These are phyloP conservation scores for Sardina pilchardus DNA, from an alignment of 2,113 vertebrate genomes.

Conservation along the genomic window DNA sequence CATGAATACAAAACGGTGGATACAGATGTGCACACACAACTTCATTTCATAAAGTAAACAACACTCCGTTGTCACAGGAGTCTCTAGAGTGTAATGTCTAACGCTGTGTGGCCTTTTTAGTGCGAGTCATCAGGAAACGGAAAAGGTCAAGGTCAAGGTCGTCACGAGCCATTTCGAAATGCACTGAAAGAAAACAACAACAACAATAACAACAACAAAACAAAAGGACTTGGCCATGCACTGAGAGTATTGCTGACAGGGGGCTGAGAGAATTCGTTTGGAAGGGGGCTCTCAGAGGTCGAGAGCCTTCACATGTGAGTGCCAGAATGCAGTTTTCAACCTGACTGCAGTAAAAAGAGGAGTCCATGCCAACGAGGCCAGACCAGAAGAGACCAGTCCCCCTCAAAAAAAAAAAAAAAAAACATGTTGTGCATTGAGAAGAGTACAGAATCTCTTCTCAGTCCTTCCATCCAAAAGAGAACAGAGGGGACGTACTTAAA, in stretches of 20 bases:
- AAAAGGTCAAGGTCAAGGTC: neutral
- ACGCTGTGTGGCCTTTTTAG: neutral
- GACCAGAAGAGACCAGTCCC: neutral
- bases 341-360: neutral
- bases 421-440: constrained; percentile 25
- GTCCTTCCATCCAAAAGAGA: constrained; percentile 21
- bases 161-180: neutral
- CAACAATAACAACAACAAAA: constrained; percentile 24
- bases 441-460: neutral
- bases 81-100: neutral
- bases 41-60: constrained; percentile 6
- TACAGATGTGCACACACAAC: neutral
- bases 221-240: constrained; percentile 53
- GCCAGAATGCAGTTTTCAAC: neutral
- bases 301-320: neutral
- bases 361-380: neutral
- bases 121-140: neutral
- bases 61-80: constrained; percentile 2
- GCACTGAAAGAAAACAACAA: neutral
- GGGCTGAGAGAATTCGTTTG: constrained; percentile 30
- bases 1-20: neutral
- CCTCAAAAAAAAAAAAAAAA: constrained; percentile 3
- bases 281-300: constrained; percentile 32
- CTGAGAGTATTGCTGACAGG: constrained; percentile 65
- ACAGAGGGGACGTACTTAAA: neutral